These are phyloP conservation scores for Ennomos erosarius DNA, from an alignment of 2,888 invertebrate species.

Conservation along the genomic window DNA sequence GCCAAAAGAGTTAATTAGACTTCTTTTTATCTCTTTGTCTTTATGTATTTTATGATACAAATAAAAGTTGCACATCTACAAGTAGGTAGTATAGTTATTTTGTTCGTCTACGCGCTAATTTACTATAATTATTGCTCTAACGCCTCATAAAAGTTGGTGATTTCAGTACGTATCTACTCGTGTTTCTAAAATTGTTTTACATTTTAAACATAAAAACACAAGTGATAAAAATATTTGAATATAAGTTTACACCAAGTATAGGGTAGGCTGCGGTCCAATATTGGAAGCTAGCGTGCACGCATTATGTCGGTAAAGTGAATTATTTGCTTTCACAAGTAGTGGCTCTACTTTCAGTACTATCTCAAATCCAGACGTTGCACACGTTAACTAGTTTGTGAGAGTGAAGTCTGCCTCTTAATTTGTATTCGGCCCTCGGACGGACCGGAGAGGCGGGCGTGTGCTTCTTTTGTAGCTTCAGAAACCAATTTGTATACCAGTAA, in stretches of 20 bases:
- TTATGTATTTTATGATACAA: not conserved
- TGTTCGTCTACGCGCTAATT: no score
- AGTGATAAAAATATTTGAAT: slow-evolving; percentile 12
- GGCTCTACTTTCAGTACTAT: slow-evolving; percentile 58
- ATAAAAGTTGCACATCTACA: not conserved
- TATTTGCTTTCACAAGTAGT: slow-evolving; percentile 49
- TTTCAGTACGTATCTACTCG: no score
- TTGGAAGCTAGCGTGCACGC: slow-evolving; percentile 35
- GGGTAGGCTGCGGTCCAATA: slow-evolving; percentile 25
- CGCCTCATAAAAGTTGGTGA: no score
- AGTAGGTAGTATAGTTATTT: no score
- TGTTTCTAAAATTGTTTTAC: not conserved
- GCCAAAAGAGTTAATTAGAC: slow-evolving; percentile 67
- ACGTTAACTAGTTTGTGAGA: slow-evolving; percentile 73
- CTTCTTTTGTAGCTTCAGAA: slow-evolving; percentile 78
- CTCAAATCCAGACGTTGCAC: slow-evolving; percentile 70
- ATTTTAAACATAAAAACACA: slow-evolving; percentile 2
- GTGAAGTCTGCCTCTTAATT: slow-evolving; percentile 74
- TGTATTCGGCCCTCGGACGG: slow-evolving; percentile 74
- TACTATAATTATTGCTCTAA: no score
- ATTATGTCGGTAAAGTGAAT: slow-evolving; percentile 46
- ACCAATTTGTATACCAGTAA: slow-evolving; percentile 80
- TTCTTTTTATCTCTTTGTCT: slow-evolving; percentile 43
- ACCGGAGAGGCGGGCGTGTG: slow-evolving; percentile 64
- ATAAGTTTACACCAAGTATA: slow-evolving; percentile 22